Conservation (phyloP, 2,797 vertebrate genomes). For the Sciurus carolinensis region DNA sequence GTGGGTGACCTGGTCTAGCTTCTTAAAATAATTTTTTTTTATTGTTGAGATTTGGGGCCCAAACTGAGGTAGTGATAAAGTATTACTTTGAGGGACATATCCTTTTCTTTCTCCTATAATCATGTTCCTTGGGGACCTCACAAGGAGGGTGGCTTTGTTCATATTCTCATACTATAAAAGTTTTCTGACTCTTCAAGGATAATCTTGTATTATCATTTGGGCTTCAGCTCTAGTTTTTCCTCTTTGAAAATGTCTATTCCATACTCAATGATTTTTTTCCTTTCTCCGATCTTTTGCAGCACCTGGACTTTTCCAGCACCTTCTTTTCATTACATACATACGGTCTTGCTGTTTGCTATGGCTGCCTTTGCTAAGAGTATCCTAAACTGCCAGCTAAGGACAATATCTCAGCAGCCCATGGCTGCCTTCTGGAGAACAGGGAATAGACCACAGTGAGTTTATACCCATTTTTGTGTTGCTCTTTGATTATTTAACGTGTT, state of each 20-base stretch:
- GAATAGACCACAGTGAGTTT: background rate
- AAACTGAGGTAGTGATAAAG: background rate
- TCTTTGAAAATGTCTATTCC: background rate
- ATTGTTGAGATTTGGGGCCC: background rate
- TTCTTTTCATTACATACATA: background rate
- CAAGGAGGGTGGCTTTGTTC: background rate
- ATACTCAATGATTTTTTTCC: background rate
- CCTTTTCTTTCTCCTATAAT: background rate
- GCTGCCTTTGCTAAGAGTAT: background rate
- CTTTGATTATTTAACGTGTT: constrained; percentile 3
- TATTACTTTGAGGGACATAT: background rate
- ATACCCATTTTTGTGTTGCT: constrained; percentile 7
- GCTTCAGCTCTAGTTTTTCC: background rate
- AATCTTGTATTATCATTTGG: background rate
- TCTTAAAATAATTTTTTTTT: background rate
- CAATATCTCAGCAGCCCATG: background rate
- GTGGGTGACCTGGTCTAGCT: background rate
- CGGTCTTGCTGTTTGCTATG: background rate
- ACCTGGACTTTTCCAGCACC: background rate
- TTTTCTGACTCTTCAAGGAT: background rate
- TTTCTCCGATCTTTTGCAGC: background rate
- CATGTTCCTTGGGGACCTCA: background rate
- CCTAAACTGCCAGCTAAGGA: background rate
- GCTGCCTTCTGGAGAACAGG: background rate
- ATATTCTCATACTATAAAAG: background rate